Evolutionary conservation across 1,140 invertebrate genomes (phyloP).

Genomic region (Mizuhopecten yessoensis): DNA sequence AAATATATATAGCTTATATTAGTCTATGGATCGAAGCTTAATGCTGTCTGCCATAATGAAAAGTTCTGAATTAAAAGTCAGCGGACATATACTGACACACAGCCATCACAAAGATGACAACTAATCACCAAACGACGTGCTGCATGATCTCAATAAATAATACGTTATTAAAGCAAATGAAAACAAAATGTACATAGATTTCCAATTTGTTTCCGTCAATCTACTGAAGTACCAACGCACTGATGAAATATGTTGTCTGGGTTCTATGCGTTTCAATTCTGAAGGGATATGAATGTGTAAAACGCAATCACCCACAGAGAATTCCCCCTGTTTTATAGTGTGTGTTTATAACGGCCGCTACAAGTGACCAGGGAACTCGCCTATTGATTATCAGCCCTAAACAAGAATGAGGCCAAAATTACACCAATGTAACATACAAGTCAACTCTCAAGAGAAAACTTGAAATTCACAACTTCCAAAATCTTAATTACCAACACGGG

Average conservation of each 20-base stretch:
- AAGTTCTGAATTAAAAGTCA: too few relatives aligned
- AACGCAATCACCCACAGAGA: neutral
- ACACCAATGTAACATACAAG: slow-evolving; percentile 6
- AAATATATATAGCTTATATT: too few relatives aligned
- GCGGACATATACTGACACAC: too few relatives aligned
- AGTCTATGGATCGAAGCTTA: too few relatives aligned
- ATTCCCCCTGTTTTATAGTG: neutral
- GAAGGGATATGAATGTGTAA: neutral
- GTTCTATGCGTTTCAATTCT: neutral
- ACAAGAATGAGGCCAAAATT: slow-evolving; percentile 7
- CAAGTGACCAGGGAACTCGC: neutral
- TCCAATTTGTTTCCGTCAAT: neutral
- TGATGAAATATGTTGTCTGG: slow-evolving; percentile 5
- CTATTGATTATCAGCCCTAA: neutral
- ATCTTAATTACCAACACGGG: neutral
- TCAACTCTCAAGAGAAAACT: slow-evolving; percentile 17
- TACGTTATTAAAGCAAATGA: neutral
- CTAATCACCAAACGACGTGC: too few relatives aligned
- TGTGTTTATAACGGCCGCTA: neutral
- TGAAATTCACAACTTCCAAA: neutral
- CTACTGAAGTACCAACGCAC: neutral
- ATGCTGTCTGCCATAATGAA: too few relatives aligned
- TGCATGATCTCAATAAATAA: too few relatives aligned
- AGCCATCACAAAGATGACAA: too few relatives aligned
- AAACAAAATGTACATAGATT: slow-evolving; percentile 9